These are phyloP conservation scores for Eupithecia pulchellata DNA, from an alignment of 2,888 invertebrate species.

Conservation along the genomic window DNA sequence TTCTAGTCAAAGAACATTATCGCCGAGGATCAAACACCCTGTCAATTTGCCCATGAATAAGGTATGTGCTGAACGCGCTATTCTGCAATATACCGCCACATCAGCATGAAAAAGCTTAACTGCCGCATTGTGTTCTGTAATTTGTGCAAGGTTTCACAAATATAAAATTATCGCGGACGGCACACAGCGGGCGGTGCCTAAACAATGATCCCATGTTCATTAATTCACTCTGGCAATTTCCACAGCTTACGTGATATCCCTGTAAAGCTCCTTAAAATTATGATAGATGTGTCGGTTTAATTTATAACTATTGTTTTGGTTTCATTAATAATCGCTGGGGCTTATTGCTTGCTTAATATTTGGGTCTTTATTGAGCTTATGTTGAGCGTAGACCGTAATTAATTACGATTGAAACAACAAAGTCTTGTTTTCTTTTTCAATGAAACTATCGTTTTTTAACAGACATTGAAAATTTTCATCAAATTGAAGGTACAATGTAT, in stretches of 20 bases:
- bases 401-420: background rate
- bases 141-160: constrained; percentile 41
- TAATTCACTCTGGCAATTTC: constrained; percentile 40
- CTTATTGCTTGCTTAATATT: constrained; percentile 18
- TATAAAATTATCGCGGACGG: constrained; percentile 34
- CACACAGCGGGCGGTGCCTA: constrained; percentile 19
- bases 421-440: background rate
- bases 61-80: constrained; percentile 1
- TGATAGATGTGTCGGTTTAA: constrained; percentile 42
- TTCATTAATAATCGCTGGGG: constrained; percentile 28
- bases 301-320: constrained; percentile 35
- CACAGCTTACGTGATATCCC: constrained; percentile 43
- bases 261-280: constrained; percentile 42
- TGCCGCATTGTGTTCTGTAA: constrained; percentile 37
- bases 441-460: background rate
- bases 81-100: constrained; percentile 24
- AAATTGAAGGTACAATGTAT: background rate
- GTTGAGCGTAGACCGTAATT: background rate
- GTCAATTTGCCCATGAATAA: constrained; percentile 1
- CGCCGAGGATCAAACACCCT: background rate
- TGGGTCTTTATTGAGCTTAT: background rate
- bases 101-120: constrained; percentile 52
- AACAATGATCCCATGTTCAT: constrained; percentile 36
- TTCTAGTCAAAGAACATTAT: background rate
- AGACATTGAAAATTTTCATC: background rate